Evolutionary conservation across 2,797 vertebrate species (phyloP).

Genomic region (Pteropus rufus): DNA sequence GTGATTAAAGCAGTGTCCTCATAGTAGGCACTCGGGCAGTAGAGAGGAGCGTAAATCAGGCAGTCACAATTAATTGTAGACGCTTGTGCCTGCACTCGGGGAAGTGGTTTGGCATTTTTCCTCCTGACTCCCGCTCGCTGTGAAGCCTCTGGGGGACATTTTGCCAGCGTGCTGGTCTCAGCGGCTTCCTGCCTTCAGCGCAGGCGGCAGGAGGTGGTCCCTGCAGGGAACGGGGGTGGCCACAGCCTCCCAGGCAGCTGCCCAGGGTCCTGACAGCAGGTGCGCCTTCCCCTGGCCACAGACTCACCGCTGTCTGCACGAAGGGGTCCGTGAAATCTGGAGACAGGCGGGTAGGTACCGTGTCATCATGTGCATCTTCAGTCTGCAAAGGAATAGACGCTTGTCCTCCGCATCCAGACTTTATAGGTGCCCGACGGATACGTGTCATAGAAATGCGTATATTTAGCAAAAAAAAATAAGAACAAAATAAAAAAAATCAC

Average conservation of each 20-base stretch:
- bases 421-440: background rate
- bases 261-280: background rate
- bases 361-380: rapidly evolving
- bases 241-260: background rate
- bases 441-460: background rate
- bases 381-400: background rate
- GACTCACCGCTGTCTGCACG: background rate
- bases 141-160: background rate
- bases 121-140: too few relatives aligned
- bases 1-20: background rate
- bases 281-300: rapidly evolving
- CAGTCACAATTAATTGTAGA: rapidly evolving
- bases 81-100: rapidly evolving
- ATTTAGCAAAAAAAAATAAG: background rate
- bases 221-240: background rate
- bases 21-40: background rate
- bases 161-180: rapidly evolving
- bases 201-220: background rate
- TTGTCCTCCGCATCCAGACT: background rate
- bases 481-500: background rate
- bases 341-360: background rate
- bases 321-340: background rate
- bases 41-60: background rate
- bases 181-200: background rate
- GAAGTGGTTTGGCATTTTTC: background rate